Conservation (phyloP, 1,140 invertebrate genomes). For the Cydia fagiglandana region DNA sequence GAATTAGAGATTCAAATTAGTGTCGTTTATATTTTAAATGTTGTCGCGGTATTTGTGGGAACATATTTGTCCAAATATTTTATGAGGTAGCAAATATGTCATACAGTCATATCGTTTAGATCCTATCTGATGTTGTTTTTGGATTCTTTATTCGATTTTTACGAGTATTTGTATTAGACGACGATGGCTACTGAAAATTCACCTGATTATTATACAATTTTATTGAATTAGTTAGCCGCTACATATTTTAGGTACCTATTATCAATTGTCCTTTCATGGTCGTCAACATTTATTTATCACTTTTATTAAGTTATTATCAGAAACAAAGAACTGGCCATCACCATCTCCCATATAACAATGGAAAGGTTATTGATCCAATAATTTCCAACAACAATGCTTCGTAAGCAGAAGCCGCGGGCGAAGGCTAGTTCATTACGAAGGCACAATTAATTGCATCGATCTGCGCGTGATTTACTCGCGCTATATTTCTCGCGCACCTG, state of each 20-base stretch:
- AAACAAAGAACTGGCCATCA: background rate
- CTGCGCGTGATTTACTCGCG: slow-evolving; percentile 63
- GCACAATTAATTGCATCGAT: slow-evolving; percentile 57
- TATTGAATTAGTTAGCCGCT: background rate
- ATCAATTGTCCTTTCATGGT: no score
- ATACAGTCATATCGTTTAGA: slow-evolving; percentile 5
- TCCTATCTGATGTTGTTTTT: slow-evolving; percentile 11
- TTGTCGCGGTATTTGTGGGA: slow-evolving; percentile 6
- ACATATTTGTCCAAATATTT: slow-evolving; percentile 16
- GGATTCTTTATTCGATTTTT: background rate
- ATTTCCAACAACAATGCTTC: slow-evolving; percentile 24
- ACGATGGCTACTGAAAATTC: background rate
- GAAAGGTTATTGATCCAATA: slow-evolving; percentile 16
- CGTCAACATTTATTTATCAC: no score
- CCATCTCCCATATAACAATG: background rate
- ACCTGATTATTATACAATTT: background rate
- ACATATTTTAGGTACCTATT: no score
- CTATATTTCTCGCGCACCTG: slow-evolving; percentile 57
- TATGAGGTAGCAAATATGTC: slow-evolving; percentile 11
- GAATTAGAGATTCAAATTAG: slow-evolving; percentile 13
- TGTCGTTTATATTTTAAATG: slow-evolving; percentile 16
- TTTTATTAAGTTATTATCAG: background rate
- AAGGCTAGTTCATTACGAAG: slow-evolving; percentile 24
- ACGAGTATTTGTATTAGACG: background rate
- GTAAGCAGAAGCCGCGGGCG: slow-evolving; percentile 22